Base-by-base conservation (phyloP, 2,888 invertebrate genomes). In the Gymnosoma rotundatum region DNA sequence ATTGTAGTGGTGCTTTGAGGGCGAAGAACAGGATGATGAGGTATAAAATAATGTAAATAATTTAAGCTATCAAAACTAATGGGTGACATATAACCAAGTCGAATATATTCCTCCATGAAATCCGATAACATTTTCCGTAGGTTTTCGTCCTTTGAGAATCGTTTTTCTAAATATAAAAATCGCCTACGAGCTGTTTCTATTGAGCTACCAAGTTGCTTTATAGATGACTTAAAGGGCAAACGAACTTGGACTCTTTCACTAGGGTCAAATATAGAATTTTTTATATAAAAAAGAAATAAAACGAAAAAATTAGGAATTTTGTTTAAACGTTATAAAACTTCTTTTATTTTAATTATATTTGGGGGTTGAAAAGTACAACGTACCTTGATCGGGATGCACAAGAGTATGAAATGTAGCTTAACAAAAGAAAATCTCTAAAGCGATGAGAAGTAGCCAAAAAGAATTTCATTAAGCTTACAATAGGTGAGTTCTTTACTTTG, bases 91-190 rank as follows among this genome's bases (percentile, higher is more conserved):
- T 50, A 18, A 50, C 50, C 70, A 8, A 60, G 48, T 12, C 12
- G 9, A 16, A 48, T 61, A 8, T 81, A 81, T 64, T 84, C 74
- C 1, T 74, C 50, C 67, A 85, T 75, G 45, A 82, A 79, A 0
- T 82, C 54, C 18, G 42, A 63, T 45, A 78, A 82, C 21, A 75
- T 63, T 16, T 16, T 14, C 48, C 50, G 63, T 25, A 82, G 54
- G 12, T 50, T 48, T 16, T 42, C 32, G 72, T 78, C 58, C 16
- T 70, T 82, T 38, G 18, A 48, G 6, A 83, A 7, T 20, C 66
- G 38, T 69, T 73, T 75, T 63, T 81, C 70, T 14, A 78, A 60
- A 16, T 58, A 72, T 18, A 78, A 52, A 61, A 72, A 80, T 9
- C 48, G n/a, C 0, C 79, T 70, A 32, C 60, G 74, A 32, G 69